phyloP scores from a whole-genome alignment of 2,113 vertebrate genomes.

The Leiothrix lutea region DNA sequence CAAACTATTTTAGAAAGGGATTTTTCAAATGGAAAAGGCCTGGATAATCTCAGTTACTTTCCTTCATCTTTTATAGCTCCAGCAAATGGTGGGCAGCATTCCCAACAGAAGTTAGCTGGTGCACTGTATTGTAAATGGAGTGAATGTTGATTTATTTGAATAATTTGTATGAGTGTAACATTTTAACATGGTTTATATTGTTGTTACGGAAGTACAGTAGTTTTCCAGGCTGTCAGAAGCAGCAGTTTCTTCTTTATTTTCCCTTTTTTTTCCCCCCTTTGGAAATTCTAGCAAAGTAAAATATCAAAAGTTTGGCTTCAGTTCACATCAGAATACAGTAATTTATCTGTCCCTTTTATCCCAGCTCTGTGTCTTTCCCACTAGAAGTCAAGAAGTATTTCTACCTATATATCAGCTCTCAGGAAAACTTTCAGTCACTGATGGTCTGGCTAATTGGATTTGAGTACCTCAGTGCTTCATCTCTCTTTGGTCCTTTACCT shows the following conservation, averaged over 20 bases:
- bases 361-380: background rate
- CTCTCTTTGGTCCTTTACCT: background rate
- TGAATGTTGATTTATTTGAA: slow-evolving; percentile 38
- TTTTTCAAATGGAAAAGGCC: slow-evolving; percentile 42
- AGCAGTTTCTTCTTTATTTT: background rate
- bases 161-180: background rate
- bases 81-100: background rate
- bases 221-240: slow-evolving; percentile 5
- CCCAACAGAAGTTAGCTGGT: slow-evolving; percentile 10
- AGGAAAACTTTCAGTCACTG: background rate
- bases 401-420: background rate
- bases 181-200: slow-evolving; percentile 13
- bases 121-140: background rate
- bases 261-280: background rate
- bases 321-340: background rate
- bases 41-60: slow-evolving; percentile 26
- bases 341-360: background rate
- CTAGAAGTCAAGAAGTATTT: background rate
- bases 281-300: slow-evolving; percentile 1
- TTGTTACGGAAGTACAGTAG: background rate
- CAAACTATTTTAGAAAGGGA: slow-evolving; percentile 18
- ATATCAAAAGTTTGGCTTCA: background rate
- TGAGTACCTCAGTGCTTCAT: background rate
- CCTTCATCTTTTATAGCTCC: slow-evolving; percentile 16
- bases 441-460: background rate